These are phyloP conservation scores for Gymnoscopelus microlampas DNA, from an alignment of 2,797 vertebrate species.

Conservation along the genomic window DNA sequence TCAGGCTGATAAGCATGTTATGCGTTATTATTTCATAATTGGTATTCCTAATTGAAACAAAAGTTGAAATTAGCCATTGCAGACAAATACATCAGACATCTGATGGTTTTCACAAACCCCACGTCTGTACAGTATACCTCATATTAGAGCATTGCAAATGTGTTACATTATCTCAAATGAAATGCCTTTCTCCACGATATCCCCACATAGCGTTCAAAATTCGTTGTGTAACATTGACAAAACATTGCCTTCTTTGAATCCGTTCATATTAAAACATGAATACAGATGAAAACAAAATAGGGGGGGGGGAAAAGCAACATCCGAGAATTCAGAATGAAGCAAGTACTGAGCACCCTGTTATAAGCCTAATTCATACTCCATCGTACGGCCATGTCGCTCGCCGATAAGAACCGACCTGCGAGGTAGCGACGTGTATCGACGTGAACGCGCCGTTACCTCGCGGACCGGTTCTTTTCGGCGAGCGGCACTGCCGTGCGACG, in stretches of 20 bases:
- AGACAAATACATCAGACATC: constrained; percentile 43
- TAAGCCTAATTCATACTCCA: constrained; percentile 31
- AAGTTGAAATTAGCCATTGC: constrained; percentile 13
- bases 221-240: constrained; percentile 41
- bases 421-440: too few relatives aligned
- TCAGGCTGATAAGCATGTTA: constrained; percentile 64
- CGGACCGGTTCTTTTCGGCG: too few relatives aligned
- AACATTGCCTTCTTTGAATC: constrained; percentile 34
- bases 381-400: too few relatives aligned
- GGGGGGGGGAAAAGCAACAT: constrained; percentile 53
- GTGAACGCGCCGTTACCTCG: too few relatives aligned
- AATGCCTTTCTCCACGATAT: constrained; percentile 53
- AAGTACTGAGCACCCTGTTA: constrained; percentile 79
- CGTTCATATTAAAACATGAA: constrained; percentile 46
- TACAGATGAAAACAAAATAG: constrained; percentile 57
- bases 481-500: too few relatives aligned
- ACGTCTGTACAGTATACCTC: constrained; percentile 49
- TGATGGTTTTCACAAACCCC: constrained; percentile 36
- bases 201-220: constrained; percentile 40
- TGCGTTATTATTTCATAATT: constrained; percentile 20
- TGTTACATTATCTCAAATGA: constrained; percentile 65
- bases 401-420: too few relatives aligned
- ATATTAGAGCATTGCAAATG: constrained; percentile 77
- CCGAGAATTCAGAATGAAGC: constrained; percentile 67
- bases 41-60: constrained; percentile 25